Evolutionary conservation across 2,113 vertebrate genomes (phyloP), one percentile per base, ranked within the genome.

Genomic region (Nesoenas mayeri): DNA sequence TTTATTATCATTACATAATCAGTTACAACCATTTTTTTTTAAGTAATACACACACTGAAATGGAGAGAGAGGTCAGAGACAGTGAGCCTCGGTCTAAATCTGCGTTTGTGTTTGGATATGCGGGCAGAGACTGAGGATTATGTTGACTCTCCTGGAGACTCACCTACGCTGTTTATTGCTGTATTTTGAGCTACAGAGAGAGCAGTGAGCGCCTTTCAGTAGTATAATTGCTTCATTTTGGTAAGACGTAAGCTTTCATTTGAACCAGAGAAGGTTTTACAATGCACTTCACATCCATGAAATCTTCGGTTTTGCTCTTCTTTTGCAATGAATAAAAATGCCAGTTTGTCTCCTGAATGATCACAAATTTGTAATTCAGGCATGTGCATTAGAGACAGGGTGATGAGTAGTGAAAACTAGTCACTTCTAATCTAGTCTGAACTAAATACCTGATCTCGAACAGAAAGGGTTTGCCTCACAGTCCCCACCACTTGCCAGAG

Each of bases 191-290:
- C 62, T 72, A 57, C 47, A 71, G 32, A 74, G 36, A 47, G 60
- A 72, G 70, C 38, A 87, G 15, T 42, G 20, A 77, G 25, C 51
- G 40, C 58, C 66, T 87, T 72, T 79, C 48, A 75, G 64, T 60
- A 86, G 38, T 53, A 47, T 0, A 2, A 28, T 47, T 3, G 2
- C 54, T 69, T 94, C 38, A 28, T 85, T 80, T 48, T 80, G 53
- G 24, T 93, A 36, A 89, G 84, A 89, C 82, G 44, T 64, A 69
- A 80, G 66, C 61, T 89, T 93, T 93, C 54, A 56, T 61, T 85
- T 95, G 65, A 28, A 84, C 38, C n/a, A 61, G 69, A 69, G 24
- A 53, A 32, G 25, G 47, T 82, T 67, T 84, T 81, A 65, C 78
- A 75, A 47, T 64, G 57, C 28, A 85, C 36, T 94, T 91, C 78